These are phyloP conservation scores for Phalera bucephala DNA, from an alignment of 2,888 invertebrate species.

Conservation along the genomic window DNA sequence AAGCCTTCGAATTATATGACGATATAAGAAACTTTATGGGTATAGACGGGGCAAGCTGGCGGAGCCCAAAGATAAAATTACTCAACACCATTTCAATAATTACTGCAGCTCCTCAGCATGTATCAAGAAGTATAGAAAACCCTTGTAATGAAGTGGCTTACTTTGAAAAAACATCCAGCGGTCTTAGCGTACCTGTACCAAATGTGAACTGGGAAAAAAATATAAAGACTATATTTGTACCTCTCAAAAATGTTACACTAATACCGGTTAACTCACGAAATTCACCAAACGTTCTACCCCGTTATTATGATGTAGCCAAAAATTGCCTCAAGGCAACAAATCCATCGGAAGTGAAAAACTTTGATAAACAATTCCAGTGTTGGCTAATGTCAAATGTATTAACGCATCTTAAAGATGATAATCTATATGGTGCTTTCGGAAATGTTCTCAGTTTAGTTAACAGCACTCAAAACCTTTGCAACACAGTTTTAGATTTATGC, in stretches of 20 bases:
- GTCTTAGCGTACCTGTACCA: slow-evolving; percentile 78
- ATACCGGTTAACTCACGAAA: slow-evolving; percentile 45
- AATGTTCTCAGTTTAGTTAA: slow-evolving; percentile 67
- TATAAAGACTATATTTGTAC: slow-evolving; percentile 84
- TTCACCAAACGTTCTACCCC: slow-evolving; percentile 67
- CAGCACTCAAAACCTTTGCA: slow-evolving; percentile 29
- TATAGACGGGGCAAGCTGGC: slow-evolving; percentile 85
- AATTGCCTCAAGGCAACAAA: slow-evolving; percentile 72
- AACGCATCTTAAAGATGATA: slow-evolving; percentile 83
- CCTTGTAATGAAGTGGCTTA: slow-evolving; percentile 56
- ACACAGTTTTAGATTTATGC: slow-evolving; percentile 18
- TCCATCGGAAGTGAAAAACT: slow-evolving; percentile 56
- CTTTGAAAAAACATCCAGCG: slow-evolving; percentile 48
- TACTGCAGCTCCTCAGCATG: slow-evolving; percentile 32
- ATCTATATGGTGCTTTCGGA: slow-evolving; percentile 82
- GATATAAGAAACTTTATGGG: slow-evolving; percentile 81
- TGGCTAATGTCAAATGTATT: slow-evolving; percentile 80
- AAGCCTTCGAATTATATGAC: slow-evolving; percentile 79
- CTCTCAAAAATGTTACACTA: slow-evolving; percentile 69
- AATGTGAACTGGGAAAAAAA: slow-evolving; percentile 79
- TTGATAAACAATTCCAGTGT: slow-evolving; percentile 75
- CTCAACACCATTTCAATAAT: slow-evolving; percentile 47
- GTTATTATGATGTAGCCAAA: slow-evolving; percentile 81
- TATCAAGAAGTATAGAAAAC: slow-evolving; percentile 31
- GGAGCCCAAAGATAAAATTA: slow-evolving; percentile 41